Evolutionary conservation across 2,113 vertebrate genomes (phyloP).

Genomic region (Turdus rufiventris): DNA sequence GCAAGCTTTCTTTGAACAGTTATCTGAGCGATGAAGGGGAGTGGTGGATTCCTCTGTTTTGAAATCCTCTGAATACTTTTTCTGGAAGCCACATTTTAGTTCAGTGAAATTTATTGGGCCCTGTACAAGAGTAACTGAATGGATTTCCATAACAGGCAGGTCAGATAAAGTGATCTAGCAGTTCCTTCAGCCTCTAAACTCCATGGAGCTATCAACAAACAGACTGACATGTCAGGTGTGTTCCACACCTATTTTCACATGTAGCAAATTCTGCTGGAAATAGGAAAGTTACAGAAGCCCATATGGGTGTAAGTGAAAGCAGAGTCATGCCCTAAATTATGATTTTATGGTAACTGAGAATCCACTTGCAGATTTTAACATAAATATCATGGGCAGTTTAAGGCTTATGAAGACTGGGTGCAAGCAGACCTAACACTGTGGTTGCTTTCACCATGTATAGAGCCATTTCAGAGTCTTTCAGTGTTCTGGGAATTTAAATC

Average conservation of each 20-base stretch:
- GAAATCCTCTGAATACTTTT: not conserved
- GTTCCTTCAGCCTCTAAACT: not conserved
- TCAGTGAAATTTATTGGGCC: not conserved
- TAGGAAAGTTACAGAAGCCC: not conserved
- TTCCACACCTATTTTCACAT: not conserved
- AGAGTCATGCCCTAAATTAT: not conserved
- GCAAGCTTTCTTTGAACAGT: not conserved
- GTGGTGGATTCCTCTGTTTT: not conserved
- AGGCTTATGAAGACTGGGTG: not conserved
- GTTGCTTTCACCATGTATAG: not conserved
- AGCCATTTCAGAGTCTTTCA: not conserved
- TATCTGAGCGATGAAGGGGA: not conserved
- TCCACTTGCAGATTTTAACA: not conserved
- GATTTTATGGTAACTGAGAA: not conserved
- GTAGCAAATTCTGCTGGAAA: not conserved
- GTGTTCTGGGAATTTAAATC: not conserved
- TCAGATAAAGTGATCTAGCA: not conserved
- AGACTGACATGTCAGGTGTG: not conserved
- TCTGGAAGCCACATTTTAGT: not conserved
- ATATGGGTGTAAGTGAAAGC: not conserved
- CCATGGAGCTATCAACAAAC: not conserved
- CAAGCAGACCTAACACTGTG: not conserved
- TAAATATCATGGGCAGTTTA: not conserved
- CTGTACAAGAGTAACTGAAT: not conserved
- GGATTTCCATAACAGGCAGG: not conserved